Evolutionary conservation across 2,888 invertebrate species (phyloP), one percentile per base, ranked within the genome.

Genomic region (Stenchaetothrips biformis): DNA sequence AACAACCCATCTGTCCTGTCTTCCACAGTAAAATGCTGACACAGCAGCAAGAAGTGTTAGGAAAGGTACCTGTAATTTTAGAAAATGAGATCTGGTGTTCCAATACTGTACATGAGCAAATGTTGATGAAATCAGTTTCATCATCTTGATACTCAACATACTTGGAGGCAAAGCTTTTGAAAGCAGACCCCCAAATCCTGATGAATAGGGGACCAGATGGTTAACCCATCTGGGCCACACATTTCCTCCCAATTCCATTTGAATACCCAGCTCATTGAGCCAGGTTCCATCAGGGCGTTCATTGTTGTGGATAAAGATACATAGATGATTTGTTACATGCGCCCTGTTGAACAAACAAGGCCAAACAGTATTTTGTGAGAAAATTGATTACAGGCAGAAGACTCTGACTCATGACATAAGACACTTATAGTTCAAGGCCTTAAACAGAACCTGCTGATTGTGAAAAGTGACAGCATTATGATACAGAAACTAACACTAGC

Each of bases 151-250:
- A 27, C n/a, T 79, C 59, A 78, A n/a, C 6, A 21, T 37, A 85
- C 84, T 67, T 49, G 53, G n/a, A 97, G 89, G 85, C 91, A 92
- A 79, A 96, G 87, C 87, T 94, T 92, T 87, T 96, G 95, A 86
- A 97, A 97, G 87, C 97, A 97, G 81, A 92, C 88, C 81, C 94
- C 92, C 84, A 97, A 90, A 87, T 96, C 95, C 85, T 92, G 92
- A 59, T 90, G 89, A 21, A 89, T 87, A 13, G 90, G 88, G 84
- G 93, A 90, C 90, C 95, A 93, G 47, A 94, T 90, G 82, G 88
- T 88, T 80, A 95, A 87, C 48, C 93, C 93, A 48, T 89, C 90
- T n/a, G 91, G 90, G 80, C 93, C 93, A 86, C 95, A 95, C 85
- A 95, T 89, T 82, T 92, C 90, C 82, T 91, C 90, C 94, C 94